Conservation (phyloP, 1,140 invertebrate species). For the Paramacrobiotus metropolitanus region DNA sequence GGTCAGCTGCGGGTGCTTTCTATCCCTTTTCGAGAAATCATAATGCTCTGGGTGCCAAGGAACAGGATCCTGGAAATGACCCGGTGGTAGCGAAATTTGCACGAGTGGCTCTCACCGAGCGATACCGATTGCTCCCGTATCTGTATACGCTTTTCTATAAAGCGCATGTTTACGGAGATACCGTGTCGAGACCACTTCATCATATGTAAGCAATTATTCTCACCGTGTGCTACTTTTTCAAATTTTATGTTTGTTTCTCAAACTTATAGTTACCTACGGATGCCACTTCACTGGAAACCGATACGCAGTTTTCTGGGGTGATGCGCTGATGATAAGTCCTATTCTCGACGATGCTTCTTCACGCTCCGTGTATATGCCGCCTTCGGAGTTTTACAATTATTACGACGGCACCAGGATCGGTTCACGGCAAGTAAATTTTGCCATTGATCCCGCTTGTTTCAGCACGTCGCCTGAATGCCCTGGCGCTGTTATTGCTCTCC, state of each 20-base stretch:
- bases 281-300: not conserved
- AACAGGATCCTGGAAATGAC: slow-evolving; percentile 26
- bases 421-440: not conserved
- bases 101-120: slow-evolving; percentile 30
- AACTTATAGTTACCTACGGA: too few relatives aligned
- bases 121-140: slow-evolving; percentile 53
- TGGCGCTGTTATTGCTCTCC: not conserved
- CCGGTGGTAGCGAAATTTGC: not conserved
- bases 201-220: too few relatives aligned
- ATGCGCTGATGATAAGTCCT: slow-evolving; percentile 20
- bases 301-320: slow-evolving; percentile 16
- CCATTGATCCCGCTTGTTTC: not conserved
- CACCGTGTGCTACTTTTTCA: too few relatives aligned
- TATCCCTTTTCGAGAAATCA: slow-evolving; percentile 53
- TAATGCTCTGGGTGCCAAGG: slow-evolving; percentile 38
- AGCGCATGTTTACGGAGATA: slow-evolving; percentile 39
- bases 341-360: slow-evolving; percentile 14
- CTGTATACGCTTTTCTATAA: slow-evolving; percentile 54
- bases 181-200: slow-evolving; percentile 52
- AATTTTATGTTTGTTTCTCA: too few relatives aligned
- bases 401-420: not conserved
- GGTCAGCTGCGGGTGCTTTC: slow-evolving; percentile 28
- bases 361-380: not conserved
- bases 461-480: not conserved
- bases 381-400: not conserved